A percentile compares a stretch with the other conserved stretches of the same genome.
phyloP scores from a whole-genome alignment of 2,888 invertebrate species.

The Caradrina kadenii region DNA sequence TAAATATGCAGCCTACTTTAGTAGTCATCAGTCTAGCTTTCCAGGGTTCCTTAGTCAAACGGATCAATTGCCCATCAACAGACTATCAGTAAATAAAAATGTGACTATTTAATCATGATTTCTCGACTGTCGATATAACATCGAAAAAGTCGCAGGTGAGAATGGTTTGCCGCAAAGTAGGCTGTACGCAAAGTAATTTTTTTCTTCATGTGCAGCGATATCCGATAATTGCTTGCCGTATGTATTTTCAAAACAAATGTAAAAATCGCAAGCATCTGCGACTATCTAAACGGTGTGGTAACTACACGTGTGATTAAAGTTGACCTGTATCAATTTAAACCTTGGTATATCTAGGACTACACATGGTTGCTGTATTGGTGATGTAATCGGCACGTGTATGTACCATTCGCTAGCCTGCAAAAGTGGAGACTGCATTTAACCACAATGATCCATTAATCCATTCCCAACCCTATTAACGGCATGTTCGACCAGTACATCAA shows the following conservation, averaged over 20 bases:
- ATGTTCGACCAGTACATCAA: neutral
- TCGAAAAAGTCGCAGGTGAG: neutral
- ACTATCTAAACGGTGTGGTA: neutral
- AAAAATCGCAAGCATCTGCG: neutral
- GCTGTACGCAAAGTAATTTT: too few relatives aligned
- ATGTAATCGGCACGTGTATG: neutral
- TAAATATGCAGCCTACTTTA: neutral
- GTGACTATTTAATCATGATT: neutral
- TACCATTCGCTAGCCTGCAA: neutral
- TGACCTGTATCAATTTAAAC: too few relatives aligned
- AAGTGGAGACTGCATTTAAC: constrained; percentile 12
- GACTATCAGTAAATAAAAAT: neutral
- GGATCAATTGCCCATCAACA: neutral
- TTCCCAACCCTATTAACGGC: constrained; percentile 17
- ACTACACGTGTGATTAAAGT: too few relatives aligned
- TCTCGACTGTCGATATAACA: neutral
- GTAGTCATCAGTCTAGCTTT: neutral
- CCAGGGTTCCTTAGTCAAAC: neutral
- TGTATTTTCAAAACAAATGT: neutral
- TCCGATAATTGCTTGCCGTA: too few relatives aligned
- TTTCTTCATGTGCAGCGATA: neutral
- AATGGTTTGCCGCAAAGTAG: neutral
- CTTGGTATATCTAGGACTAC: neutral
- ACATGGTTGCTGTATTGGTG: neutral
- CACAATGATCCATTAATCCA: constrained; percentile 5